Percentiles rank a stretch among this genome's conserved stretches.
Conservation (phyloP, 2,113 vertebrate genomes). For the Bothrops jararaca region DNA sequence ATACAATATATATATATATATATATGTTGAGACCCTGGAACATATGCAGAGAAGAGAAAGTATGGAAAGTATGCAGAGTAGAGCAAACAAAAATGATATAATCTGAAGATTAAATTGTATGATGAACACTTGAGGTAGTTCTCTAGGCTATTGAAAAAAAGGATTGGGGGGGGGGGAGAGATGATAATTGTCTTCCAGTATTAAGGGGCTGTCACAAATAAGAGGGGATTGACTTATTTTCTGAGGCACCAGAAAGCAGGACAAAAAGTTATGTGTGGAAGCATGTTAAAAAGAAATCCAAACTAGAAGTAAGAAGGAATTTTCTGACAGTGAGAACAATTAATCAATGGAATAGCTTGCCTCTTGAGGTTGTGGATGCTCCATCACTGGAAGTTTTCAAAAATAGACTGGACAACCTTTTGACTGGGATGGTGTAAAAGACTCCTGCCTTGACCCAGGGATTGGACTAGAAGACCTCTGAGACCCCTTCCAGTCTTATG, state of each 20-base stretch:
- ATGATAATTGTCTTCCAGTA: background rate
- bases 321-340: background rate
- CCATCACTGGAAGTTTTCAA: too few relatives aligned
- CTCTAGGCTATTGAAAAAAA: background rate
- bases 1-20: too few relatives aligned
- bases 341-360: background rate
- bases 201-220: background rate
- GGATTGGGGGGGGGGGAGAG: background rate
- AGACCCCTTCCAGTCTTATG: too few relatives aligned
- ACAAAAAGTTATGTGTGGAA: background rate
- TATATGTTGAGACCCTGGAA: background rate
- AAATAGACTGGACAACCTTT: too few relatives aligned
- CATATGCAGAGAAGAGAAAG: background rate
- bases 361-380: too few relatives aligned
- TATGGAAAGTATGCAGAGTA: background rate
- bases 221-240: background rate
- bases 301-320: background rate
- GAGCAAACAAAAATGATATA: background rate
- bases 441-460: too few relatives aligned
- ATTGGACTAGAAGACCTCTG: too few relatives aligned
- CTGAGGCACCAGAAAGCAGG: background rate
- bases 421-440: too few relatives aligned
- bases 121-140: background rate
- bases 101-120: background rate
- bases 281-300: background rate